A percentile compares a stretch with the other conserved stretches of the same genome.
These are phyloP conservation scores for Tympanuchus pallidicinctus DNA, from an alignment of 2,113 vertebrate species.

Conservation along the genomic window DNA sequence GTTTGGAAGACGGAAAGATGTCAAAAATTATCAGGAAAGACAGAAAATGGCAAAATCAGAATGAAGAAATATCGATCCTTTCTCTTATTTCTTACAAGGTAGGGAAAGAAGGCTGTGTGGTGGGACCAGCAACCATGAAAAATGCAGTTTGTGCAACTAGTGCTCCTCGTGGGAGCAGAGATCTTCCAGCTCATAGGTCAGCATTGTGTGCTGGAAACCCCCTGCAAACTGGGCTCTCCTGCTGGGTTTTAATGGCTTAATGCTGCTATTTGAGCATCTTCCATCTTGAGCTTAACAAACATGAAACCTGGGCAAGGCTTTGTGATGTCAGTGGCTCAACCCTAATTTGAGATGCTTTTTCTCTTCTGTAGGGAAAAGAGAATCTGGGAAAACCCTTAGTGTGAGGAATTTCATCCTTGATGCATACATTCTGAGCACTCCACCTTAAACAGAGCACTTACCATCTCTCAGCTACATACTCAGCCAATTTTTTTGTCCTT, in stretches of 20 bases:
- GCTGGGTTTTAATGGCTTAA: not conserved
- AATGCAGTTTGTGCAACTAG: not conserved
- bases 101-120: not conserved
- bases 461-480: not conserved
- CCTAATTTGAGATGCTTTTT: not conserved
- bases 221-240: not conserved
- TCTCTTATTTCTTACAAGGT: not conserved
- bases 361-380: not conserved
- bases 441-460: not conserved
- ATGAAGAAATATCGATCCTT: not conserved
- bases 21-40: not conserved
- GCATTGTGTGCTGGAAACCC: not conserved
- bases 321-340: not conserved
- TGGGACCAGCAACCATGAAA: not conserved
- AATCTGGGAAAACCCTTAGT: not conserved
- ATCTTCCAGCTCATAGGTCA: not conserved
- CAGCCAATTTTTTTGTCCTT: slow-evolving; percentile 4
- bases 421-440: not conserved
- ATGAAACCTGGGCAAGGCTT: not conserved
- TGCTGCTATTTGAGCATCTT: not conserved
- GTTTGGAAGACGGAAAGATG: not conserved
- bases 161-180: not conserved
- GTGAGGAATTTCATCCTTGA: slow-evolving; percentile 5
- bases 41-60: not conserved
- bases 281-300: not conserved